Percentiles rank a stretch among this genome's conserved stretches.
Conservation (phyloP, 1,140 invertebrate genomes). For the Ceratina calcarata region DNA sequence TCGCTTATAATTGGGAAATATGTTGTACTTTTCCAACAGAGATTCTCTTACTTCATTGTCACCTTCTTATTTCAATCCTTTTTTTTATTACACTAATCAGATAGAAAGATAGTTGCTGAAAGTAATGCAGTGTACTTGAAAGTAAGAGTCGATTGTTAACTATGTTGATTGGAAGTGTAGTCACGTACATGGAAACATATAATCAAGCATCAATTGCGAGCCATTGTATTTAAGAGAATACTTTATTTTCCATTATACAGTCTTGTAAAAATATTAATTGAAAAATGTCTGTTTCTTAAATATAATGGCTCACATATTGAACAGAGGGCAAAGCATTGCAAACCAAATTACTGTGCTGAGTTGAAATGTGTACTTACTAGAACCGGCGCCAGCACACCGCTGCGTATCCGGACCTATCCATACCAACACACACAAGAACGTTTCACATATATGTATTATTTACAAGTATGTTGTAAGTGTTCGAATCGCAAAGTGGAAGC, state of each 20-base stretch:
- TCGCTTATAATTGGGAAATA: not conserved
- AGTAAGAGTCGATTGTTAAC: constrained; percentile 11
- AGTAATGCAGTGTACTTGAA: constrained; percentile 36
- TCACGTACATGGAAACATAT: constrained; percentile 36
- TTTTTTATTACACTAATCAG: constrained; percentile 18
- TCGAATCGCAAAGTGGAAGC: constrained; percentile 56
- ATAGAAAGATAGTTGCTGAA: constrained; percentile 47
- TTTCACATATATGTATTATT: constrained; percentile 79
- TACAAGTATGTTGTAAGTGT: constrained; percentile 72
- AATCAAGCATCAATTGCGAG: not conserved
- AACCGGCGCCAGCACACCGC: constrained; percentile 80
- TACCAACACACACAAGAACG: constrained; percentile 79
- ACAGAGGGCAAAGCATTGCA: constrained; percentile 25
- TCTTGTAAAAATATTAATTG: not conserved
- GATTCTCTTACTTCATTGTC: constrained; percentile 22
- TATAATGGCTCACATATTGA: not conserved
- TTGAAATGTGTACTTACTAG: constrained; percentile 81
- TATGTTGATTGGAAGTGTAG: constrained; percentile 8
- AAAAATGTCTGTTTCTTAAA: not conserved
- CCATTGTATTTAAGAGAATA: constrained; percentile 10
- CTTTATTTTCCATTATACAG: not conserved
- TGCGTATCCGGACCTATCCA: constrained; percentile 81
- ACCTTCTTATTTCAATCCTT: constrained; percentile 30
- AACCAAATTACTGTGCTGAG: constrained; percentile 40
- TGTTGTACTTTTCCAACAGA: not conserved